Conservation (phyloP, 2,113 vertebrate genomes). For the Ploceus nigricollis region DNA sequence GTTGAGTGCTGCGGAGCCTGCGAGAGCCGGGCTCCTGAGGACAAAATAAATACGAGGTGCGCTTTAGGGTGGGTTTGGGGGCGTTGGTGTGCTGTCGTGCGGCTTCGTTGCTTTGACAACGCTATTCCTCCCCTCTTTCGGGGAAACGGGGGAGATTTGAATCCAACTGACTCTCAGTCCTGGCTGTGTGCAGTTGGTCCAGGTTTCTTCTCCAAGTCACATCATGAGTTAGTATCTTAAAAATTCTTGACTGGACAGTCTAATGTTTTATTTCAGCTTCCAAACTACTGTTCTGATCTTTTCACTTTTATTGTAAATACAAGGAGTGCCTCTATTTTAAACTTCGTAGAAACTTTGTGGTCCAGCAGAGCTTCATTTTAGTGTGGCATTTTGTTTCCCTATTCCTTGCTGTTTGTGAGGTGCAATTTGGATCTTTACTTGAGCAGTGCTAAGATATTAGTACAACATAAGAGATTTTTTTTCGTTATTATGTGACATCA, state of each 20-base stretch:
- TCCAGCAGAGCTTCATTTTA: not conserved
- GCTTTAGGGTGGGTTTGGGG: not conserved
- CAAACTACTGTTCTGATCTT: not conserved
- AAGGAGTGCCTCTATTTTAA: not conserved
- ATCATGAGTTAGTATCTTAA: not conserved
- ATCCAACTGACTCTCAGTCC: not conserved
- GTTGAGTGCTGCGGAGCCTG: not conserved
- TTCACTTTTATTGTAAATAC: not conserved
- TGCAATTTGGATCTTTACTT: not conserved
- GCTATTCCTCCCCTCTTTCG: not conserved
- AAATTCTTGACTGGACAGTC: not conserved
- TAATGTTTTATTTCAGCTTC: not conserved
- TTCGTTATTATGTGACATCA: not conserved
- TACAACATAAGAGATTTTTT: accelerated
- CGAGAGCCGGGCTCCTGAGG: not conserved
- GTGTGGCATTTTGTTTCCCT: not conserved
- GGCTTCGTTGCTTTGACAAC: not conserved
- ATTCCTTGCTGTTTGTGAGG: not conserved
- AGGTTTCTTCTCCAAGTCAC: not conserved
- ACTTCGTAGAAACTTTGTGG: not conserved
- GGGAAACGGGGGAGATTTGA: not conserved
- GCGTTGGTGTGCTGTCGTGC: accelerated
- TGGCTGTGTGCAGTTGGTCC: not conserved
- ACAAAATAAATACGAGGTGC: not conserved
- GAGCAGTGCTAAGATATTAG: not conserved